Evolutionary conservation across 2,888 invertebrate species (phyloP), one percentile per base, ranked within the genome.

Genomic region (Lasioglossum lativentre): DNA sequence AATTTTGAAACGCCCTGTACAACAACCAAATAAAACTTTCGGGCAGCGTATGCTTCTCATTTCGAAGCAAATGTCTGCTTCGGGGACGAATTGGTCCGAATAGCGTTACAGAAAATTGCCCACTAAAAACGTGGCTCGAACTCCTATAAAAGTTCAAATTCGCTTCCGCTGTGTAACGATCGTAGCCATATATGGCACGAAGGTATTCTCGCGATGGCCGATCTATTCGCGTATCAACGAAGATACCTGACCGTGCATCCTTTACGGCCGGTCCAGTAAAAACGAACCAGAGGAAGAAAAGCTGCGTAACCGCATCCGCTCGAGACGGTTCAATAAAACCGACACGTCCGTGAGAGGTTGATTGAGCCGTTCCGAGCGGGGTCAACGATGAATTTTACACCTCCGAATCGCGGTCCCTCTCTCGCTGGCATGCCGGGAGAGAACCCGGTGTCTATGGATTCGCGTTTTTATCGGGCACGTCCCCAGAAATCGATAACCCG

Each of bases 311-410:
- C 23, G 56, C n/a, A 56, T 75, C 56, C 12, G n/a, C 30, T 75
- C 45, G 27, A 80, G 68, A 82, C 52, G 52, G 34, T 42, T 47
- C 81, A 30, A 74, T 80, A 47, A 75, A 75, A 71, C 45, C 47
- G 66, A 63, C 38, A 52, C n/a, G 72, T 27, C 40, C 78, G 19
- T 19, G 34, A 23, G 27, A 34, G 12, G 23, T 52, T 82, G 81
- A 75, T 59, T 38, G 68, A 71, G 42, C 23, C 30, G 74, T 45
- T 59, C 19, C 47, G 72, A 40, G 38, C 40, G 27, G 27, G 75
- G 81, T 59, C 81, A 83, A 80, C 81, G 82, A 81, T 47, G 70
- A 83, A 80, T 83, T 83, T 83, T 80, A 75, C 82, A 83, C 82
- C 74, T 59, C 19, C 45, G 66, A 75, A 56, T 73, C 68, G 68